Evolutionary conservation across 2,113 vertebrate species (phyloP).

Genomic region (Lepus americanus): DNA sequence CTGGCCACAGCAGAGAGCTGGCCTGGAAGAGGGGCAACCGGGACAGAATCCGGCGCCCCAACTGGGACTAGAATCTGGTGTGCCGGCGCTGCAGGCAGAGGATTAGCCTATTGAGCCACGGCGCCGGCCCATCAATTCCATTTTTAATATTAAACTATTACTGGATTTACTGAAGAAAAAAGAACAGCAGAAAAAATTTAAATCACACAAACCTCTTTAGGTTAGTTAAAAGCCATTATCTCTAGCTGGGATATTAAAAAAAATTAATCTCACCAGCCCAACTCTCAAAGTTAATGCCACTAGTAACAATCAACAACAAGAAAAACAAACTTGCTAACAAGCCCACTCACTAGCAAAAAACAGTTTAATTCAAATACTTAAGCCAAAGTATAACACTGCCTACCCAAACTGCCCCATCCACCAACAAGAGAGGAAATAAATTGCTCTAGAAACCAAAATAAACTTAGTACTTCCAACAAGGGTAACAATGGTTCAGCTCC

Average conservation of each 20-base stretch:
- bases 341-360: slow-evolving; percentile 68
- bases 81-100: no score
- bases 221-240: slow-evolving; percentile 77
- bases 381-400: slow-evolving; percentile 70
- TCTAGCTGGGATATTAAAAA: slow-evolving; percentile 77
- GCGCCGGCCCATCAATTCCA: neutral
- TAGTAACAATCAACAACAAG: slow-evolving; percentile 73
- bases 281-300: slow-evolving; percentile 74
- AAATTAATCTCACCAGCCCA: slow-evolving; percentile 76
- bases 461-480: slow-evolving; percentile 72
- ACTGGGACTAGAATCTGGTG: no score
- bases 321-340: slow-evolving; percentile 71
- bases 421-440: slow-evolving; percentile 48
- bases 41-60: no score
- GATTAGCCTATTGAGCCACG: no score
- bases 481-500: slow-evolving; percentile 70
- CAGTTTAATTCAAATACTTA: slow-evolving; percentile 74
- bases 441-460: slow-evolving; percentile 60
- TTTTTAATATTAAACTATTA: slow-evolving; percentile 58
- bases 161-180: slow-evolving; percentile 69
- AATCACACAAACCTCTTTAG: slow-evolving; percentile 81
- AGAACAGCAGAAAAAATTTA: slow-evolving; percentile 74
- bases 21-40: no score
- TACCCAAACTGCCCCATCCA: slow-evolving; percentile 67
- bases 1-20: no score